Evolutionary conservation across 2,888 invertebrate species (phyloP).

Genomic region (Lobophora halterata): DNA sequence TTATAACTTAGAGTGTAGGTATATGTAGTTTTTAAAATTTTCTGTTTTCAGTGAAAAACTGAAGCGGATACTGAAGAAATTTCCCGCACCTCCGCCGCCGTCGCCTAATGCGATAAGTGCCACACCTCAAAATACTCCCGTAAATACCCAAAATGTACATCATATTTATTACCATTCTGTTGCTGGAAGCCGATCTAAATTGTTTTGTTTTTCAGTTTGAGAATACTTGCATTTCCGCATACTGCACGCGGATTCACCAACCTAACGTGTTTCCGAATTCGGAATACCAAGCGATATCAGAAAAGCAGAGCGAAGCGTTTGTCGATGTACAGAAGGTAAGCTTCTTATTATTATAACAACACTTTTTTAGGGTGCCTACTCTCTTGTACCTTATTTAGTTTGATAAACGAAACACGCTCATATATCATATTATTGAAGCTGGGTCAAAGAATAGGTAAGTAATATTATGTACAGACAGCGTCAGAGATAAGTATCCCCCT

Average conservation of each 20-base stretch:
- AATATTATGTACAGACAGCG: too few species aligned
- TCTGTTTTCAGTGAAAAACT: slow-evolving; percentile 54
- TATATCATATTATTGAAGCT: too few species aligned
- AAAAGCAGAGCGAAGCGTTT: slow-evolving; percentile 3
- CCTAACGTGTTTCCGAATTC: slow-evolving; percentile 4
- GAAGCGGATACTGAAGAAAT: slow-evolving; percentile 48
- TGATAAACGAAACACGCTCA: too few species aligned
- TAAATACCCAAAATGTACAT: too few species aligned
- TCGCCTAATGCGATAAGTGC: slow-evolving; percentile 26
- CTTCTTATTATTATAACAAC: neutral
- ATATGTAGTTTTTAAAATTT: too few species aligned
- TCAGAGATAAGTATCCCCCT: too few species aligned
- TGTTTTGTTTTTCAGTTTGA: slow-evolving; percentile 30
- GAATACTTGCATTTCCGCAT: slow-evolving; percentile 42
- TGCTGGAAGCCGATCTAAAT: too few species aligned
- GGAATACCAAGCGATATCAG: slow-evolving; percentile 1
- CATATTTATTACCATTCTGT: neutral
- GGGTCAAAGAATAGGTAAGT: too few species aligned
- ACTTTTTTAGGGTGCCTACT: too few species aligned
- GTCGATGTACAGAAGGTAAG: slow-evolving; percentile 6
- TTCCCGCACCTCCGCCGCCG: slow-evolving; percentile 60
- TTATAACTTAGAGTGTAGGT: too few species aligned
- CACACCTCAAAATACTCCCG: slow-evolving; percentile 4
- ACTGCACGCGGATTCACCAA: slow-evolving; percentile 34
- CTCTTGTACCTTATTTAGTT: too few species aligned